phyloP scores from a whole-genome alignment of 2,888 invertebrate genomes.

The Rhabditophanes sp. region DNA sequence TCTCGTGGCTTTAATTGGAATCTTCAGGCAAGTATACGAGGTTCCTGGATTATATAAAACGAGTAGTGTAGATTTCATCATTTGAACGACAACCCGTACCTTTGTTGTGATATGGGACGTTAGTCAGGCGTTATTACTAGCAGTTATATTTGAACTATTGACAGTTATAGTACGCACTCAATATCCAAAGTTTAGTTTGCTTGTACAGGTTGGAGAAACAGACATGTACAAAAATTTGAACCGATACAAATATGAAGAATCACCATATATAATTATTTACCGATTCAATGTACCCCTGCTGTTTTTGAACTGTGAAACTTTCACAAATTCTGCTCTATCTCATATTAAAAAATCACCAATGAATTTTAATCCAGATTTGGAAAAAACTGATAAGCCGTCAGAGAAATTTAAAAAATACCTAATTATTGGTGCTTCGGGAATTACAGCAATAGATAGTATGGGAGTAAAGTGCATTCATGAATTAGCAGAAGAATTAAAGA shows the following conservation, averaged over 20 bases:
- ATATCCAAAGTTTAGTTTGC: conserved; percentile 27
- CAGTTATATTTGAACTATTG: conserved; percentile 60
- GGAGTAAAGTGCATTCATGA: conserved; percentile 25
- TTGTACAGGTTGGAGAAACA: conserved; percentile 7
- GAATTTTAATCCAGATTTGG: not conserved
- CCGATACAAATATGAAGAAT: conserved; percentile 7
- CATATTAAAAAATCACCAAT: conserved; percentile 28
- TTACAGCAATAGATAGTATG: conserved; percentile 22
- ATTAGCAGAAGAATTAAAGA: conserved; percentile 10
- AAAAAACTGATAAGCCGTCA: not conserved
- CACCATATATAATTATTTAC: conserved; percentile 20
- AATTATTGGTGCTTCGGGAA: conserved; percentile 6
- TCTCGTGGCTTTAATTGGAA: conserved; percentile 45
- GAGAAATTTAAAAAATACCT: conserved; percentile 1
- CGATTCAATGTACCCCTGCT: conserved; percentile 48
- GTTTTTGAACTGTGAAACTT: conserved; percentile 47
- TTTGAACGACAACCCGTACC: conserved; percentile 65
- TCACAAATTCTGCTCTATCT: too few relatives aligned
- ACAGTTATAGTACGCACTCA: conserved; percentile 57
- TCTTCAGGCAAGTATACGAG: conserved; percentile 56
- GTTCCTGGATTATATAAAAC: conserved; percentile 59
- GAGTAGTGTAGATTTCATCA: conserved; percentile 62
- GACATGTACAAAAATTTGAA: conserved; percentile 6
- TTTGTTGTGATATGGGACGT: conserved; percentile 58
- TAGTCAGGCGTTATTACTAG: conserved; percentile 54